These are phyloP conservation scores for Tupaia tana DNA, from an alignment of 2,113 vertebrate genomes.

Conservation along the genomic window DNA sequence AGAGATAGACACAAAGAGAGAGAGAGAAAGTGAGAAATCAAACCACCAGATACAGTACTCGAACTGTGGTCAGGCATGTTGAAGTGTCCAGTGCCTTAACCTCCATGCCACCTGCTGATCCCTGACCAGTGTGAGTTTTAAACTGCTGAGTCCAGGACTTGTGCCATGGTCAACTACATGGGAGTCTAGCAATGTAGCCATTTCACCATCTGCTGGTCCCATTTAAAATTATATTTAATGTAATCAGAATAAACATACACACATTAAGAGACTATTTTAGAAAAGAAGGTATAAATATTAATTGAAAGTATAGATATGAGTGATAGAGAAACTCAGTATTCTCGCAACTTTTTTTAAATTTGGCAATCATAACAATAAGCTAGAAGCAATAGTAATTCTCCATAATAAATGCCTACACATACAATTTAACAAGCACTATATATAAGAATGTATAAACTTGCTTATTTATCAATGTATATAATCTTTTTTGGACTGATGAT, in stretches of 20 bases:
- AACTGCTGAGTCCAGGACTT: too few relatives aligned
- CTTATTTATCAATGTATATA: neutral
- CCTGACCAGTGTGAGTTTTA: too few relatives aligned
- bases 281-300: neutral
- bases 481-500: neutral
- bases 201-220: too few relatives aligned
- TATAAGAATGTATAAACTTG: neutral
- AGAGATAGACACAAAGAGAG: too few relatives aligned
- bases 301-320: neutral
- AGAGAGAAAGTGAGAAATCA: too few relatives aligned
- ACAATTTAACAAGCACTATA: neutral
- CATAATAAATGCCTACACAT: neutral
- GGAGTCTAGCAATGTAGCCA: too few relatives aligned
- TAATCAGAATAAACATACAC: constrained; percentile 31
- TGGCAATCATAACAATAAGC: neutral
- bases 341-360: neutral
- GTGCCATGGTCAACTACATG: too few relatives aligned
- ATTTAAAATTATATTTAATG: neutral
- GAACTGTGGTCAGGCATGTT: too few relatives aligned
- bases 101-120: too few relatives aligned
- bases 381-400: neutral
- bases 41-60: too few relatives aligned
- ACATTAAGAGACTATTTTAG: neutral
- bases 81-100: too few relatives aligned
- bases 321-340: neutral